Evolutionary conservation across 2,797 vertebrate species (phyloP).

Genomic region (Myiothlypis coronata): DNA sequence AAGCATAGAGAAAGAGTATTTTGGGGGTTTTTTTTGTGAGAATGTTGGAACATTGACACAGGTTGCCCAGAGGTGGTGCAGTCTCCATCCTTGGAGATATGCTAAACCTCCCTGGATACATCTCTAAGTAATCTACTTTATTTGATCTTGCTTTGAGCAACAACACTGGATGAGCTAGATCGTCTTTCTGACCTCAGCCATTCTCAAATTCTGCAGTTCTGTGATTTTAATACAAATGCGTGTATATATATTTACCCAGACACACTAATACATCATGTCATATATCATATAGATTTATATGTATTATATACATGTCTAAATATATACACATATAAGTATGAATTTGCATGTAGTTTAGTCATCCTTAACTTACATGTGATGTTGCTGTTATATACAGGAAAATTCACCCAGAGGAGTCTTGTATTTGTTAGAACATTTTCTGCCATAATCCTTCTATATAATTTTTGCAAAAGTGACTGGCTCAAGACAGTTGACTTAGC

Average conservation of each 20-base stretch:
- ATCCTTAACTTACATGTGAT: neutral
- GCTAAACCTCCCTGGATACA: neutral
- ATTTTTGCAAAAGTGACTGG: neutral
- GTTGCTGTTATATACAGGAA: neutral
- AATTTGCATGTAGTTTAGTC: neutral
- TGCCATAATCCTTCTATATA: neutral
- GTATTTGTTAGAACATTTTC: neutral
- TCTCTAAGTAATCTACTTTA: neutral
- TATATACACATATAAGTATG: neutral
- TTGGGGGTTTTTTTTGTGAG: fast-evolving
- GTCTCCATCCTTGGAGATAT: neutral
- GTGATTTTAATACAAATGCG: neutral
- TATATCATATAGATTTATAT: neutral
- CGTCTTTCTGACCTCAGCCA: neutral
- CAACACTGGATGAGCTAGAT: neutral
- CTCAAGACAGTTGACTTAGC: neutral
- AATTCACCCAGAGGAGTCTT: neutral
- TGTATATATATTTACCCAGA: neutral
- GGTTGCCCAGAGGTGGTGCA: neutral
- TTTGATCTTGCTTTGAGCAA: neutral
- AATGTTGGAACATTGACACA: neutral
- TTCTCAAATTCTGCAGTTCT: neutral
- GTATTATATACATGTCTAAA: neutral
- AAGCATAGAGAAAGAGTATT: neutral
- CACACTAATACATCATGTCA: neutral